phyloP scores from a whole-genome alignment of 2,797 vertebrate species.

The Cryptoblepharus egeriae region DNA sequence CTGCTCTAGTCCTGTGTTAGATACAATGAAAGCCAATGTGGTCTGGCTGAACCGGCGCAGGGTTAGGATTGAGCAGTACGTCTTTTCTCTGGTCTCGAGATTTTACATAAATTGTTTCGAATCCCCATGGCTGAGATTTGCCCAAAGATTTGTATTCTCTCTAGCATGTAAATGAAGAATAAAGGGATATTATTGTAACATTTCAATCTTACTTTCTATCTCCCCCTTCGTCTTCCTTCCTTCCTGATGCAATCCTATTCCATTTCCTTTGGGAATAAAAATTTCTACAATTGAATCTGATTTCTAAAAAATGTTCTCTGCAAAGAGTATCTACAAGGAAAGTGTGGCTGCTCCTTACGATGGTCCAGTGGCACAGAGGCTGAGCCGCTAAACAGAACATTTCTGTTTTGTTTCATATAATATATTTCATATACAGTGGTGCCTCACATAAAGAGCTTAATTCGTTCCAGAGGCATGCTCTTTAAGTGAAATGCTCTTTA shows the following conservation, averaged over 20 bases:
- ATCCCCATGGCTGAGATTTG: conserved; percentile 85
- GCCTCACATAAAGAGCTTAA: too few relatives aligned
- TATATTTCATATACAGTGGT: too few relatives aligned
- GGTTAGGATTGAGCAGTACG: too few relatives aligned
- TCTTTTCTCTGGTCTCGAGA: conserved; percentile 76
- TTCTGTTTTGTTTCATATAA: too few relatives aligned
- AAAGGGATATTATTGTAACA: conserved; percentile 92
- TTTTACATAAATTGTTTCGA: conserved; percentile 83
- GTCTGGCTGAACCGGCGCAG: too few relatives aligned
- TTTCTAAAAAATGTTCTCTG: conserved; percentile 82
- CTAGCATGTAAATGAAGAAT: conserved; percentile 84
- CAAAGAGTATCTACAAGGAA: conserved; percentile 80
- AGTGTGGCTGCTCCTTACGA: conserved; percentile 70
- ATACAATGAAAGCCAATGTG: too few relatives aligned
- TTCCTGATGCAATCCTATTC: conserved; percentile 73
- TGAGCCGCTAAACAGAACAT: conserved; percentile 15
- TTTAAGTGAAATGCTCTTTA: too few relatives aligned
- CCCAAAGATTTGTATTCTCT: conserved; percentile 88
- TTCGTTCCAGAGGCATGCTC: too few relatives aligned
- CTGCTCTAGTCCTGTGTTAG: too few relatives aligned
- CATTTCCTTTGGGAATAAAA: conserved; percentile 84
- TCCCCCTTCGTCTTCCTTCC: conserved; percentile 84
- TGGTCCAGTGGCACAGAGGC: too few relatives aligned
- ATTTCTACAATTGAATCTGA: conserved; percentile 85
- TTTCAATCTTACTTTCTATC: conserved; percentile 82